Percentiles rank a stretch among this genome's conserved stretches.
Conservation (phyloP, 1,140 invertebrate species). For the Drosophila seguyi region DNA sequence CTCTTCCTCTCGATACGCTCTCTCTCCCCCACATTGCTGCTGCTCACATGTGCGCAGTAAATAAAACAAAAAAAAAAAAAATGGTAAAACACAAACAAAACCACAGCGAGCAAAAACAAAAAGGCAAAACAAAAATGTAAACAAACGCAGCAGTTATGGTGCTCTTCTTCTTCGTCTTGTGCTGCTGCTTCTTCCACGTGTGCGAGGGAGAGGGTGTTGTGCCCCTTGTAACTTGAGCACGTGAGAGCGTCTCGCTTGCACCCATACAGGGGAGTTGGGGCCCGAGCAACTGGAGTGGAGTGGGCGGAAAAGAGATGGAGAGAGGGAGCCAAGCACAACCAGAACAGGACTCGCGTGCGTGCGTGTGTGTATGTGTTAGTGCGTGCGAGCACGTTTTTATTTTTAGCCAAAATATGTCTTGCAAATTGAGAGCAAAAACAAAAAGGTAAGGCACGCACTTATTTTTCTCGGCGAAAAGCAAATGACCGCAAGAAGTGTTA, state of each 20-base stretch:
- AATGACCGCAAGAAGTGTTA: slow-evolving; percentile 74
- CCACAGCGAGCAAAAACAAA: slow-evolving; percentile 63
- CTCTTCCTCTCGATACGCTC: slow-evolving; percentile 15
- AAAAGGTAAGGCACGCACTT: slow-evolving; percentile 38
- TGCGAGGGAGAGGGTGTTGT: slow-evolving; percentile 10
- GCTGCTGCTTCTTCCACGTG: slow-evolving; percentile 39
- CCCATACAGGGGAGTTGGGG: slow-evolving; percentile 39
- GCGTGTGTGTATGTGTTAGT: neutral
- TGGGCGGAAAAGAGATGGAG: slow-evolving; percentile 31
- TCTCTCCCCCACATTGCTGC: slow-evolving; percentile 32
- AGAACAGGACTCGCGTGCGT: slow-evolving; percentile 58
- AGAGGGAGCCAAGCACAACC: slow-evolving; percentile 11
- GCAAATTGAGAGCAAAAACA: slow-evolving; percentile 71
- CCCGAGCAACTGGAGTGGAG: slow-evolving; percentile 28
- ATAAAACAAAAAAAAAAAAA: slow-evolving; percentile 24
- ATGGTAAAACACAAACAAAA: slow-evolving; percentile 20
- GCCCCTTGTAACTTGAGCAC: slow-evolving; percentile 67
- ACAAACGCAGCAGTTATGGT: slow-evolving; percentile 58
- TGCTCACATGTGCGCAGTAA: slow-evolving; percentile 77
- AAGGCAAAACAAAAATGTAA: slow-evolving; percentile 70
- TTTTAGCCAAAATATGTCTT: slow-evolving; percentile 75
- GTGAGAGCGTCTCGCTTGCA: slow-evolving; percentile 65
- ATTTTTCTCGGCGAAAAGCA: slow-evolving; percentile 52
- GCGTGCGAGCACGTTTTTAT: slow-evolving; percentile 65
- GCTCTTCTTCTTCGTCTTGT: slow-evolving; percentile 39